Evolutionary conservation across 35 echinoderm and acorn worm species (phyloP).

Genomic region (Apostichopus japonicus): DNA sequence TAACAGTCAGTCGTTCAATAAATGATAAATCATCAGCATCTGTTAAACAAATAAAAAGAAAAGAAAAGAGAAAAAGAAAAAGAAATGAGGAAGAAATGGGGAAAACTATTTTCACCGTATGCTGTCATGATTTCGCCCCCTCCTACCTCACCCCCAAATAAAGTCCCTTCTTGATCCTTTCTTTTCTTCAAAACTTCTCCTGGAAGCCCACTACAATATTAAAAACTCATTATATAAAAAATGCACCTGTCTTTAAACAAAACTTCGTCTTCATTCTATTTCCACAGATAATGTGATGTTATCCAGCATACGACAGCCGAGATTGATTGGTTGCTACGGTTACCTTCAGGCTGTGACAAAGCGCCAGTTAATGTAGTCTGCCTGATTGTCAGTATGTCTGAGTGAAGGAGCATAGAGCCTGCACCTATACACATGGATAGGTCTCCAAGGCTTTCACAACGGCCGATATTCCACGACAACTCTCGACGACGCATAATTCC

Average conservation of each 20-base stretch:
- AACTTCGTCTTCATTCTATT: neutral
- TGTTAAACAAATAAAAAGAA: slow-evolving; percentile 26
- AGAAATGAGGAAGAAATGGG: neutral
- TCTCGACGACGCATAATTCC: too few species aligned
- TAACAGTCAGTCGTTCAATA: slow-evolving; percentile 79
- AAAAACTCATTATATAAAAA: neutral
- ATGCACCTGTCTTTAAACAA: neutral
- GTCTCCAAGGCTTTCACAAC: neutral
- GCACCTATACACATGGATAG: neutral
- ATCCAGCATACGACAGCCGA: neutral
- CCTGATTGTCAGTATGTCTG: neutral
- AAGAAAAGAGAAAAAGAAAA: slow-evolving; percentile 1
- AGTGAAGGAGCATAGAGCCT: neutral
- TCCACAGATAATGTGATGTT: neutral
- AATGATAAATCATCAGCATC: slow-evolving; percentile 72
- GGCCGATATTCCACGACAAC: neutral
- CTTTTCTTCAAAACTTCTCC: too few species aligned
- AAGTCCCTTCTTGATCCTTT: neutral
- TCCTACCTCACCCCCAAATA: neutral
- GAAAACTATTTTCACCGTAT: neutral
- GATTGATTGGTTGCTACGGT: neutral
- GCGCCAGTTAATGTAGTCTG: neutral
- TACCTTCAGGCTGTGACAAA: neutral
- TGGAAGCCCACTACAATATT: neutral
- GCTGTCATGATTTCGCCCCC: too few species aligned